A percentile compares a stretch with the other conserved stretches of the same genome.
These are phyloP conservation scores for Hoplostethus mediterraneus DNA, from an alignment of 2,797 vertebrate species.

Conservation along the genomic window DNA sequence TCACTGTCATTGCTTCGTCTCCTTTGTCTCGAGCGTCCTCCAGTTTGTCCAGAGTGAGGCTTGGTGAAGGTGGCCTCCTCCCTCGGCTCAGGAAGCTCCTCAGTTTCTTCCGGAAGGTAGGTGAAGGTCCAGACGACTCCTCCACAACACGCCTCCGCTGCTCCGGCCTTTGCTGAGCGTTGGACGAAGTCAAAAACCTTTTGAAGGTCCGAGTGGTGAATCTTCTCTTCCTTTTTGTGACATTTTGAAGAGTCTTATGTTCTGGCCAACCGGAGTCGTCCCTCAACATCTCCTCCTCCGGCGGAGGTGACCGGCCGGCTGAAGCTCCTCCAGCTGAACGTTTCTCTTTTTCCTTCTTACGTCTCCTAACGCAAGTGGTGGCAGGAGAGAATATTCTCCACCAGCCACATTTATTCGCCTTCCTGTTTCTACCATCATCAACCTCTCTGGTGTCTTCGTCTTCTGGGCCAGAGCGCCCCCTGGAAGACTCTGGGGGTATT, in stretches of 20 bases:
- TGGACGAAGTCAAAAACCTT: neutral
- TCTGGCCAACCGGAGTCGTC: too few relatives aligned
- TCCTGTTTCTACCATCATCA: slow-evolving; percentile 9
- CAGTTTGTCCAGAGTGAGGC: neutral
- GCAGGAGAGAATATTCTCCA: slow-evolving; percentile 76
- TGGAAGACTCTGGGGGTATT: neutral
- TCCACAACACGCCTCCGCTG: neutral
- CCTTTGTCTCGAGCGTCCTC: neutral
- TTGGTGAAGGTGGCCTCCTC: neutral
- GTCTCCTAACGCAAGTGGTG: slow-evolving; percentile 84
- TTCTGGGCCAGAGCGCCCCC: slow-evolving; percentile 17
- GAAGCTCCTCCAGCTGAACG: too few relatives aligned
- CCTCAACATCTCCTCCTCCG: slow-evolving; percentile 16
- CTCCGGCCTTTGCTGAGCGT: neutral
- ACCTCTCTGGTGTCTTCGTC: neutral
- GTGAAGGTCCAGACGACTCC: neutral
- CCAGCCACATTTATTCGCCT: slow-evolving; percentile 37
- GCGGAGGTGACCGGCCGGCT: neutral
- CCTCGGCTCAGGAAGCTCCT: slow-evolving; percentile 8
- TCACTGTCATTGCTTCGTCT: too few relatives aligned
- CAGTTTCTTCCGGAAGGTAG: slow-evolving; percentile 4
- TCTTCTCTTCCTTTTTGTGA: too few relatives aligned
- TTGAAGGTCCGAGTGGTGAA: neutral
- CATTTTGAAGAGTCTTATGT: too few relatives aligned
- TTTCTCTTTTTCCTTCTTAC: neutral